These are phyloP conservation scores for Elymnias hypermnestra DNA, from an alignment of 1,140 invertebrate species.

Conservation along the genomic window DNA sequence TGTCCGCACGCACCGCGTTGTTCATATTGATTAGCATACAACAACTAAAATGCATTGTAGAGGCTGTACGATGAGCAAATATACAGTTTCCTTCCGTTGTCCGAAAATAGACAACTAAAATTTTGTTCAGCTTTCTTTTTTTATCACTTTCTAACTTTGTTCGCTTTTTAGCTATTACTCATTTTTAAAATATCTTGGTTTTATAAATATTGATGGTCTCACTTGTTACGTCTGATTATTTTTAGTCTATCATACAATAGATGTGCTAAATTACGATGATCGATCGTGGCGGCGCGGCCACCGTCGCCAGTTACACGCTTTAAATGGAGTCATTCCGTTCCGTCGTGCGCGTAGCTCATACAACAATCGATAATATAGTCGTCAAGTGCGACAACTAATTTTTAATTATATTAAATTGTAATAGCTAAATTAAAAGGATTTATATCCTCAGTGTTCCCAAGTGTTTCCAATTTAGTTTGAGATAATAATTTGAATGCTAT, in stretches of 20 bases:
- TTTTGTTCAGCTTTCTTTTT: slow-evolving; percentile 1
- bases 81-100: slow-evolving; percentile 38
- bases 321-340: slow-evolving; percentile 38
- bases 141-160: slow-evolving; percentile 36
- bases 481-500: no score
- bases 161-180: slow-evolving; percentile 30
- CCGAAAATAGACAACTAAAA: slow-evolving; percentile 18
- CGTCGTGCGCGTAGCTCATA: slow-evolving; percentile 32
- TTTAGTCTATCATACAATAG: slow-evolving; percentile 40
- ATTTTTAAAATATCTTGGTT: slow-evolving; percentile 29
- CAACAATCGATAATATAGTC: slow-evolving; percentile 50
- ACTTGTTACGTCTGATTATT: slow-evolving; percentile 54
- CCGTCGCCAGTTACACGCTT: slow-evolving; percentile 38
- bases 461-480: no score
- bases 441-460: no score
- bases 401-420: no score
- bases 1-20: slow-evolving; percentile 39
- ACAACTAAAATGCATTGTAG: slow-evolving; percentile 46
- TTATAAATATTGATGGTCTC: slow-evolving; percentile 47
- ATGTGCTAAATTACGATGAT: slow-evolving; percentile 51
- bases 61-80: background rate
- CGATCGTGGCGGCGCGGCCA: slow-evolving; percentile 47
- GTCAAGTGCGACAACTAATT: no score
- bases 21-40: slow-evolving; percentile 51
- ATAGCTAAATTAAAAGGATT: no score